Percentiles rank a stretch among this genome's conserved stretches.
Conservation (phyloP, 2,797 vertebrate genomes). For the Podargus strigoides region DNA sequence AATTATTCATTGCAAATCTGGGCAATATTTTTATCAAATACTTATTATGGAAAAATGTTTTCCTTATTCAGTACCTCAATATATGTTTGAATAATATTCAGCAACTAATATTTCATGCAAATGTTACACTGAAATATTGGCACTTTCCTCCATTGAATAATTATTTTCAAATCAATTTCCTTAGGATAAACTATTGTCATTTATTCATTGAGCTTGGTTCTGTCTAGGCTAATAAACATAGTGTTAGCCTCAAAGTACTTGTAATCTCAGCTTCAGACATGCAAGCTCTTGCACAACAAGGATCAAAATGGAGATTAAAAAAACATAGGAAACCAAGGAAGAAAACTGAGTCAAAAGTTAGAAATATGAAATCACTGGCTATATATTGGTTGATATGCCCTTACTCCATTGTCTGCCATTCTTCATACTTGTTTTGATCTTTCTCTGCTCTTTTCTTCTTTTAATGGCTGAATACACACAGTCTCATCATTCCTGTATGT, state of each 20-base stretch:
- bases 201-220: neutral
- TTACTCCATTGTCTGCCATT: neutral
- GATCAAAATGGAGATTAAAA: neutral
- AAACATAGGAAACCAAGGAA: neutral
- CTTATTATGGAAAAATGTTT: slow-evolving; percentile 39
- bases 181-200: neutral
- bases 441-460: neutral
- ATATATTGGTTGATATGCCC: neutral
- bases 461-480: neutral
- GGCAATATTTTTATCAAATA: slow-evolving; percentile 16
- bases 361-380: neutral
- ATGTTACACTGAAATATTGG: neutral
- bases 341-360: neutral
- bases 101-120: slow-evolving; percentile 17
- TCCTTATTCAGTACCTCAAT: neutral
- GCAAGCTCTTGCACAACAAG: neutral
- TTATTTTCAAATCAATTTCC: slow-evolving; percentile 30
- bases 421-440: neutral
- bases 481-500: neutral
- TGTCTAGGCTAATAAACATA: neutral
- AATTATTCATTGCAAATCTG: slow-evolving; percentile 46
- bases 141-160: slow-evolving; percentile 6
- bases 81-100: slow-evolving; percentile 1
- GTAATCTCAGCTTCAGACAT: neutral
- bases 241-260: neutral